These are phyloP conservation scores for Rhinatrema bivittatum DNA, from an alignment of 2,797 vertebrate species.

Conservation along the genomic window DNA sequence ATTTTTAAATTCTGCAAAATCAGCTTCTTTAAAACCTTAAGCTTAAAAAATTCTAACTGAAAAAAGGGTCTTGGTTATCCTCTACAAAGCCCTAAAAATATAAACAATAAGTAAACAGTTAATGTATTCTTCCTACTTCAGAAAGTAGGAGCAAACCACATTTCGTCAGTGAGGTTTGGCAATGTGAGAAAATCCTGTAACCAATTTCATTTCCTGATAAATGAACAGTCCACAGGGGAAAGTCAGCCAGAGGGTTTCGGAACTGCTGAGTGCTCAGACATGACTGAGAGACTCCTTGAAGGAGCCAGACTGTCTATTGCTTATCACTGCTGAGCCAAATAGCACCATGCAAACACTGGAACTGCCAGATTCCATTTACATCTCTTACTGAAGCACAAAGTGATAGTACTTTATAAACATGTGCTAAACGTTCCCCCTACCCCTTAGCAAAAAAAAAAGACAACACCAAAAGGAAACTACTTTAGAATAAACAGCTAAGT, in stretches of 20 bases:
- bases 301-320: slow-evolving; percentile 83
- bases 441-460: neutral
- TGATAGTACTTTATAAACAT: neutral
- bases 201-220: slow-evolving; percentile 70
- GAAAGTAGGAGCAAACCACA: slow-evolving; percentile 35
- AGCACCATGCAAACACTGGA: slow-evolving; percentile 51
- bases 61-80: neutral
- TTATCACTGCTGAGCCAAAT: slow-evolving; percentile 69
- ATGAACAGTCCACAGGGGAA: slow-evolving; percentile 56
- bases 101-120: slow-evolving; percentile 28
- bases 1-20: too few relatives aligned
- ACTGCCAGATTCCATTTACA: slow-evolving; percentile 52
- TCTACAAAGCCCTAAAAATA: neutral
- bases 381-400: slow-evolving; percentile 1
- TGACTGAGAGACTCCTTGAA: slow-evolving; percentile 54
- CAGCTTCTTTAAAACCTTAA: too few relatives aligned
- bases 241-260: slow-evolving; percentile 52
- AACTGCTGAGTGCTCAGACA: slow-evolving; percentile 44
- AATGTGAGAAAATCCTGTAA: slow-evolving; percentile 53
- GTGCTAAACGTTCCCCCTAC: slow-evolving; percentile 7
- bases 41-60: neutral
- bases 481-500: neutral
- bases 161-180: slow-evolving; percentile 64
- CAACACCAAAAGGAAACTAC: neutral
- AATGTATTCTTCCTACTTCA: slow-evolving; percentile 25